Conservation (phyloP, 2,888 invertebrate genomes). For the Ferrisia virgata region DNA sequence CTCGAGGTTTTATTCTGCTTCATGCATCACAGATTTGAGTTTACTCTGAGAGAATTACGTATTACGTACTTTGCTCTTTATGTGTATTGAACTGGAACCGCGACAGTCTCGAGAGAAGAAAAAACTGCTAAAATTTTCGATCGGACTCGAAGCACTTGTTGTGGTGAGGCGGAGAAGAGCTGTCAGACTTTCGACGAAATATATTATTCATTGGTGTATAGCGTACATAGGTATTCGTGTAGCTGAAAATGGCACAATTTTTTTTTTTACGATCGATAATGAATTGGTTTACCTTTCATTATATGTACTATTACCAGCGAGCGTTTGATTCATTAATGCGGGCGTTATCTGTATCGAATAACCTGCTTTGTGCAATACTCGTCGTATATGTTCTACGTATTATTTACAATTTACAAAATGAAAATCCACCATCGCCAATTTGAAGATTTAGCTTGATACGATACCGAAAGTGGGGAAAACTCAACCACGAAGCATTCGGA, state of each 20-base stretch:
- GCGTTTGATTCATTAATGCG: background rate
- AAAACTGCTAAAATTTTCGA: background rate
- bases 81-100: background rate
- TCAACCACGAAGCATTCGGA: too few relatives aligned
- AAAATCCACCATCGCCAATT: too few relatives aligned
- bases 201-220: background rate
- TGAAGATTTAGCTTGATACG: too few relatives aligned
- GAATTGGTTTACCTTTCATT: background rate
- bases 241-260: background rate
- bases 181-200: background rate
- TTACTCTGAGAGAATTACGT: constrained; percentile 5
- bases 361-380: background rate
- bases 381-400: too few relatives aligned
- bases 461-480: too few relatives aligned
- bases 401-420: too few relatives aligned
- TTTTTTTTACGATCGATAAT: background rate
- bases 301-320: too few relatives aligned
- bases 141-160: background rate
- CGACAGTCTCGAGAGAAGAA: background rate
- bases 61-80: background rate
- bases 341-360: background rate
- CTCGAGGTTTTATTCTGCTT: background rate
- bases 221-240: too few relatives aligned
- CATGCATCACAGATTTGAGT: constrained; percentile 1
- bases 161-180: background rate